Evolutionary conservation across 2,113 vertebrate species (phyloP), one percentile per base, ranked within the genome.

Genomic region (Alethe castanea): DNA sequence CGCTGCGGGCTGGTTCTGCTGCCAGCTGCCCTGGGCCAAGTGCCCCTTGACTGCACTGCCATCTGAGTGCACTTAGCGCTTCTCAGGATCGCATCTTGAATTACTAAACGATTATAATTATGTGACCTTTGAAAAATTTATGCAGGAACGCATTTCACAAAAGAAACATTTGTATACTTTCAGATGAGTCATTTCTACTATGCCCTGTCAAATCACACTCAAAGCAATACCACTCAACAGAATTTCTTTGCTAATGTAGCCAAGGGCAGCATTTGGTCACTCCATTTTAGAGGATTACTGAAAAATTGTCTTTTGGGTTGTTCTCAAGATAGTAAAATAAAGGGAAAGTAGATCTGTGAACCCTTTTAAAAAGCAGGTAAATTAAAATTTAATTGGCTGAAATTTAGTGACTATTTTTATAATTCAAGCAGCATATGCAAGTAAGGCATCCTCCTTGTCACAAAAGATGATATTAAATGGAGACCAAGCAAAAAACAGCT

Each of bases 111-210:
- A 36, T 40, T 64, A 48, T 66, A 90, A 93, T 95, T 82, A 59
- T 93, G 47, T 86, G 82, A 72, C 67, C 82, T 94, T 82, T 96
- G 44, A 95, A 95, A 96, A 97, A 92, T 90, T 66, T 59, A 91
- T 91, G 69, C 67, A 48, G 71, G 73, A 82, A 95, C 19, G 2
- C 59, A 90, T 96, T 93, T 95, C 74, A 53, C 70, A 77, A 38
- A 86, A 74, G 77, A 91, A 91, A 80, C n/a, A 40, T 70, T 97
- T 81, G 57, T 89, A 71, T 81, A 50, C 48, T 94, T 94, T 90
- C 50, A 87, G 87, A 92, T 94, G 90, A 95, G 64, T 96, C 84
- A 94, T 88, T 92, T 80, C 93, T 92, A 33, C 87, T 91, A 2
- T 82, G 87, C 60, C 42, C 25, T 83, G 67, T 93, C 90, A 92